A percentile compares a stretch with the other conserved stretches of the same genome.
Evolutionary conservation across 2,113 vertebrate species (phyloP).

Genomic region (Xiphorhynchus elegans): DNA sequence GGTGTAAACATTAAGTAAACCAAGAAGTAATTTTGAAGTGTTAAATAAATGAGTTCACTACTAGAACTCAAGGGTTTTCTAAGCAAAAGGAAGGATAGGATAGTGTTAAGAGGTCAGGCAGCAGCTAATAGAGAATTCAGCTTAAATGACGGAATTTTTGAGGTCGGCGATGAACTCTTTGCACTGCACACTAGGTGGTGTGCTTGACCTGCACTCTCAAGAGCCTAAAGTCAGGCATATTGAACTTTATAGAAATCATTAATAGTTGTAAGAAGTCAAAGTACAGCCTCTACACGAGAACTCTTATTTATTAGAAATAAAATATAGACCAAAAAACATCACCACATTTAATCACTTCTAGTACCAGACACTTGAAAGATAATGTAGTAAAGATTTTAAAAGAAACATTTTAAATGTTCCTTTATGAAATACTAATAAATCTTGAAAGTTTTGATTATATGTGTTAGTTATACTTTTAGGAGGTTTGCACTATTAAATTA

Average conservation of each 20-base stretch:
- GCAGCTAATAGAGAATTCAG: not conserved
- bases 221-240: not conserved
- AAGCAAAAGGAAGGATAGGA: not conserved
- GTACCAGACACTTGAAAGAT: not conserved
- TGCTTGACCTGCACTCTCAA: constrained; percentile 43
- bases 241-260: not conserved
- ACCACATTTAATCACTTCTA: not conserved
- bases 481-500: not conserved
- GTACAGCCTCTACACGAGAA: not conserved
- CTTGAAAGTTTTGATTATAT: not conserved
- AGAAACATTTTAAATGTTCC: not conserved
- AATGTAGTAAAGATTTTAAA: not conserved
- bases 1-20: not conserved
- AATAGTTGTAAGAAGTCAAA: not conserved
- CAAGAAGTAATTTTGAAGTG: not conserved
- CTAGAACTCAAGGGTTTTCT: not conserved
- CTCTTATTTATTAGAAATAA: not conserved
- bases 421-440: not conserved
- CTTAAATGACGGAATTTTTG: not conserved
- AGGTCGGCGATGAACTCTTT: constrained; percentile 12
- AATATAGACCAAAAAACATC: not conserved
- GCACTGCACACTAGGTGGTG: constrained; percentile 66
- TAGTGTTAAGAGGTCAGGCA: not conserved
- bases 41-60: not conserved
- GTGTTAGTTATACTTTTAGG: not conserved